A percentile compares a stretch with the other conserved stretches of the same genome.
Evolutionary conservation across 2,113 vertebrate species (phyloP).

Genomic region (Trogon melanurus): DNA sequence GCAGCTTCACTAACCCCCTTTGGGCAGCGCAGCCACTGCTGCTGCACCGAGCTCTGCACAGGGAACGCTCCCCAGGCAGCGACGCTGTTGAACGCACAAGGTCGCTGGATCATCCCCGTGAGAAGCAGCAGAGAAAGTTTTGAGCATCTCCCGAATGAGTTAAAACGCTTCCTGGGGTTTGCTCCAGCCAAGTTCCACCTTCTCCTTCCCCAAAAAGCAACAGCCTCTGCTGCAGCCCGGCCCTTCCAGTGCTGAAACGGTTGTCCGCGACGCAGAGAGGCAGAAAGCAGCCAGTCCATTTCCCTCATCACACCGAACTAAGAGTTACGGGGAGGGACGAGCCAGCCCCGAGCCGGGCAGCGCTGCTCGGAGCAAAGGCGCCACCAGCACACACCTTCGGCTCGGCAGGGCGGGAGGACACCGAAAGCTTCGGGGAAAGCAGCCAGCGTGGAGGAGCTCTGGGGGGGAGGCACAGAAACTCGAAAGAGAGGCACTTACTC

Average conservation of each 20-base stretch:
- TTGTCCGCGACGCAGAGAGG: background rate
- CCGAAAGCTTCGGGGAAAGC: background rate
- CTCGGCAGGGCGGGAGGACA: background rate
- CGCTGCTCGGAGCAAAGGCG: background rate
- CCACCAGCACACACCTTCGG: background rate
- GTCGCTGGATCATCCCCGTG: fast-evolving
- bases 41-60: fast-evolving
- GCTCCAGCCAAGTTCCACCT: background rate
- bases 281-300: background rate
- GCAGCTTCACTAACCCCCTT: background rate
- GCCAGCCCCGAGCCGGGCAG: fast-evolving
- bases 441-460: background rate
- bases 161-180: background rate
- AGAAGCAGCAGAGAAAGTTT: background rate
- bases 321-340: background rate
- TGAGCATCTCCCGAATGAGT: background rate
- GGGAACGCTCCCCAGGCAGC: fast-evolving
- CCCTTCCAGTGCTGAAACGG: background rate
- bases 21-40: background rate
- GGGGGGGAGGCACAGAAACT: background rate
- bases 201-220: background rate
- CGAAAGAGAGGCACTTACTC: slow-evolving; percentile 82
- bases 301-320: fast-evolving
- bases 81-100: background rate
- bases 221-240: background rate